Conservation (phyloP, 2,797 vertebrate species). For the Lacerta agilis region DNA sequence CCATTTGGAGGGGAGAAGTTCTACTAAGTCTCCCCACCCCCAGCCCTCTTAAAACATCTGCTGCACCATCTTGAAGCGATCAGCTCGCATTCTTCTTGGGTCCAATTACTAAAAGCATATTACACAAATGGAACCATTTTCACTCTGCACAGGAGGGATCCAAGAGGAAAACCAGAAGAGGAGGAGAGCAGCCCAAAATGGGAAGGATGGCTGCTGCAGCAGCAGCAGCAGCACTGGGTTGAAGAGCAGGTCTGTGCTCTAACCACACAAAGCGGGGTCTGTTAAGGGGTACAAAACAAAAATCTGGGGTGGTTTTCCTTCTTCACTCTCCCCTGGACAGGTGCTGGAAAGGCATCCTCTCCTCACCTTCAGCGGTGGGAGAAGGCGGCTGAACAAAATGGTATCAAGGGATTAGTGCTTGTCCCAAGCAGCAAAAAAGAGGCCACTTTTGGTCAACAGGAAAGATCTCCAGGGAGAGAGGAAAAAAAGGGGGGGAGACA, state of each 20-base stretch:
- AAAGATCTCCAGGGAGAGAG: background rate
- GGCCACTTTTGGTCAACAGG: background rate
- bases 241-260: background rate
- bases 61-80: background rate
- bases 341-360: too few relatives aligned
- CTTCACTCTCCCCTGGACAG: too few relatives aligned
- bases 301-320: too few relatives aligned
- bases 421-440: background rate
- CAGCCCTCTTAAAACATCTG: background rate
- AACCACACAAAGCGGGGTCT: background rate
- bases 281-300: too few relatives aligned
- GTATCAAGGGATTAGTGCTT: too few relatives aligned
- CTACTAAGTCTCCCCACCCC: fast-evolving
- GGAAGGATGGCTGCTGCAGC: background rate
- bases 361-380: background rate
- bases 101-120: background rate
- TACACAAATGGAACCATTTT: background rate
- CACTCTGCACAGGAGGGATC: background rate
- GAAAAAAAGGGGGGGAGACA: too few relatives aligned
- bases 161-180: background rate
- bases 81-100: background rate
- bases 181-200: background rate
- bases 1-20: too few relatives aligned
- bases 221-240: background rate
- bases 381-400: background rate